Conservation (phyloP, 2,888 invertebrate genomes). For the Meandrusa payeni region DNA sequence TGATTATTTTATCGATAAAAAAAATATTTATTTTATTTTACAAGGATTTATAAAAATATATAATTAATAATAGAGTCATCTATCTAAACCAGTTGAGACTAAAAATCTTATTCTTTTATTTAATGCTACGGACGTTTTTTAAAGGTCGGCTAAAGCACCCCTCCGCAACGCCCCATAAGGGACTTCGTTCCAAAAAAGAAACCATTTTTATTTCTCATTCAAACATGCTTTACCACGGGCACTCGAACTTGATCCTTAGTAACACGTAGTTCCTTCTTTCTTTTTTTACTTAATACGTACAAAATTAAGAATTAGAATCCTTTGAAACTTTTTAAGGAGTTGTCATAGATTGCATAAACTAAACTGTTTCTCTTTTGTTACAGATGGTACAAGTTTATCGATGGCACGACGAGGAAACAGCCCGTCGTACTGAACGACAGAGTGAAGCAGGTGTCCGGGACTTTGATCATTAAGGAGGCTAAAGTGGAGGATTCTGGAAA, state of each 20-base stretch:
- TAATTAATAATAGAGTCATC: no score
- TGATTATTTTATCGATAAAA: no score
- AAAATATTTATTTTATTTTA: no score
- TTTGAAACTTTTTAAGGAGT: not conserved
- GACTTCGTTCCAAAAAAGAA: no score
- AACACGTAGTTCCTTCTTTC: slow-evolving; percentile 2
- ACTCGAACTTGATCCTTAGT: slow-evolving; percentile 10
- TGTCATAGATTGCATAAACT: slow-evolving; percentile 29
- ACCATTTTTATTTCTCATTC: no score
- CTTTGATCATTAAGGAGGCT: slow-evolving; percentile 94
- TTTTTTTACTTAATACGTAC: slow-evolving; percentile 1
- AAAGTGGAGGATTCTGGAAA: slow-evolving; percentile 96
- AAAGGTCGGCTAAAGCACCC: no score
- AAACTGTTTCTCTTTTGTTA: slow-evolving; percentile 78
- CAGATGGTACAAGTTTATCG: slow-evolving; percentile 97
- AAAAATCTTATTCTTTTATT: no score
- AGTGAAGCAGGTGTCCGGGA: slow-evolving; percentile 95
- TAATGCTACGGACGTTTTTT: no score
- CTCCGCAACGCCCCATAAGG: no score
- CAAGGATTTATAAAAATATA: no score
- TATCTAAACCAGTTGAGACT: no score
- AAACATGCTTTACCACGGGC: no score
- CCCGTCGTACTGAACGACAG: slow-evolving; percentile 94
- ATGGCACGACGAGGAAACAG: slow-evolving; percentile 91
- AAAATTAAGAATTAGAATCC: not conserved